These are phyloP conservation scores for Brotula barbata DNA, from an alignment of 2,797 vertebrate species.

Conservation along the genomic window DNA sequence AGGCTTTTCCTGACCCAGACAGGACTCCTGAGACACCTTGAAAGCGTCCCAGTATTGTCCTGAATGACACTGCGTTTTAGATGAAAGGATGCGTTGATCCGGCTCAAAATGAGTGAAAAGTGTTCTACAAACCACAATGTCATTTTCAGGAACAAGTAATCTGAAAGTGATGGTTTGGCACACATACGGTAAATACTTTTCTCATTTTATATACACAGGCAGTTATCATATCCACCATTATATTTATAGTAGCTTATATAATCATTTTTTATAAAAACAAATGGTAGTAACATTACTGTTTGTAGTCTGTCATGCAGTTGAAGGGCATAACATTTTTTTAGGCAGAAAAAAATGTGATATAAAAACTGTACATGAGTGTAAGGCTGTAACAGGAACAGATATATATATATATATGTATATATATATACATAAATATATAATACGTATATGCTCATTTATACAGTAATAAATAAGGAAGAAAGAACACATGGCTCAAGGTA, in stretches of 20 bases:
- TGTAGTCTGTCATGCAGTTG: slow-evolving; percentile 51
- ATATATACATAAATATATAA: not conserved
- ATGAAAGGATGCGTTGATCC: slow-evolving; percentile 6
- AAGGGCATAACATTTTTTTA: slow-evolving; percentile 40
- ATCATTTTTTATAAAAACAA: slow-evolving; percentile 20
- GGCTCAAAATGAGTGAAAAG: slow-evolving; percentile 1
- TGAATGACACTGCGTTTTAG: slow-evolving; percentile 15
- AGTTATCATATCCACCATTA: slow-evolving; percentile 18
- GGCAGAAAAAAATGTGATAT: slow-evolving; percentile 31
- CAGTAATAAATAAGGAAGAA: slow-evolving; percentile 67
- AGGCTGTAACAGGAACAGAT: slow-evolving; percentile 33
- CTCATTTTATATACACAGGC: slow-evolving; percentile 25
- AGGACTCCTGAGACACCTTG: slow-evolving; percentile 50
- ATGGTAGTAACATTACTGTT: slow-evolving; percentile 12
- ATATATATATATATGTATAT: slow-evolving; percentile 12
- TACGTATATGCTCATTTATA: slow-evolving; percentile 25
- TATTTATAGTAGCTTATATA: slow-evolving; percentile 21
- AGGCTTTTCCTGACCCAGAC: slow-evolving; percentile 57
- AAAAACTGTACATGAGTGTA: slow-evolving; percentile 54
- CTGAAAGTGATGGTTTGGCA: slow-evolving; percentile 22
- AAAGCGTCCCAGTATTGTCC: slow-evolving; percentile 59
- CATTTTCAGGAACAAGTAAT: slow-evolving; percentile 21
- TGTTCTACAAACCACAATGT: not conserved
- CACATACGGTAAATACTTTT: slow-evolving; percentile 19
- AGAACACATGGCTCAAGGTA: slow-evolving; percentile 50